phyloP scores from a whole-genome alignment of 2,888 invertebrate species.

The Baronia brevicornis region DNA sequence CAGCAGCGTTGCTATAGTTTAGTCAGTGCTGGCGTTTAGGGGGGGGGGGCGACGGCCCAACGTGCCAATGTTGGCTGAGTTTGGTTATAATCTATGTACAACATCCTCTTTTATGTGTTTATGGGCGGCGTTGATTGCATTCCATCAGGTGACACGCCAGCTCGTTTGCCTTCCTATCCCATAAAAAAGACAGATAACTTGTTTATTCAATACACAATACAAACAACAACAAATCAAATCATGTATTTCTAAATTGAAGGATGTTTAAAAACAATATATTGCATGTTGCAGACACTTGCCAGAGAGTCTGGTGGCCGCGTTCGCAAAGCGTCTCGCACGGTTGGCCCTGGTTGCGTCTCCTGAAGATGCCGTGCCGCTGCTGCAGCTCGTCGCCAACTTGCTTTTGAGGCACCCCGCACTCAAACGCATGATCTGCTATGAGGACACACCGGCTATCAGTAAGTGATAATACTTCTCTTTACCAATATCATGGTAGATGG shows the following conservation, averaged over 20 bases:
- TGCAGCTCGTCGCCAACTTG: slow-evolving; percentile 90
- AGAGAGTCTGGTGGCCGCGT: slow-evolving; percentile 92
- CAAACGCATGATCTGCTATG: slow-evolving; percentile 73
- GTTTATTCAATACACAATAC: accelerated
- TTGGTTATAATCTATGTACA: background rate
- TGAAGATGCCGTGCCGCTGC: slow-evolving; percentile 83
- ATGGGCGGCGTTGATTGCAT: too few relatives aligned
- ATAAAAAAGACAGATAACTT: too few relatives aligned
- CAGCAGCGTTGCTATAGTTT: too few relatives aligned
- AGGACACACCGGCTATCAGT: slow-evolving; percentile 56
- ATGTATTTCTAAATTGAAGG: too few relatives aligned
- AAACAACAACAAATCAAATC: background rate
- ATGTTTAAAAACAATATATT: background rate
- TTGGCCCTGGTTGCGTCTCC: slow-evolving; percentile 89
- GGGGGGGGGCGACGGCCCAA: too few relatives aligned
- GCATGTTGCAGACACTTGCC: slow-evolving; percentile 84
- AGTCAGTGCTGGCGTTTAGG: too few relatives aligned
- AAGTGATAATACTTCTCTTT: slow-evolving; percentile 24
- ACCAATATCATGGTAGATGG: too few relatives aligned
- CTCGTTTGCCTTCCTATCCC: too few relatives aligned
- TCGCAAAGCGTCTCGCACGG: slow-evolving; percentile 91
- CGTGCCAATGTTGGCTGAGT: too few relatives aligned
- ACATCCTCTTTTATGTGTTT: background rate
- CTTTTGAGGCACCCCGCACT: slow-evolving; percentile 89
- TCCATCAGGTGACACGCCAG: too few relatives aligned